Percentiles rank a stretch among this genome's conserved stretches.
These are phyloP conservation scores for Sarcophilus harrisii DNA, from an alignment of 2,797 vertebrate genomes.

Conservation along the genomic window DNA sequence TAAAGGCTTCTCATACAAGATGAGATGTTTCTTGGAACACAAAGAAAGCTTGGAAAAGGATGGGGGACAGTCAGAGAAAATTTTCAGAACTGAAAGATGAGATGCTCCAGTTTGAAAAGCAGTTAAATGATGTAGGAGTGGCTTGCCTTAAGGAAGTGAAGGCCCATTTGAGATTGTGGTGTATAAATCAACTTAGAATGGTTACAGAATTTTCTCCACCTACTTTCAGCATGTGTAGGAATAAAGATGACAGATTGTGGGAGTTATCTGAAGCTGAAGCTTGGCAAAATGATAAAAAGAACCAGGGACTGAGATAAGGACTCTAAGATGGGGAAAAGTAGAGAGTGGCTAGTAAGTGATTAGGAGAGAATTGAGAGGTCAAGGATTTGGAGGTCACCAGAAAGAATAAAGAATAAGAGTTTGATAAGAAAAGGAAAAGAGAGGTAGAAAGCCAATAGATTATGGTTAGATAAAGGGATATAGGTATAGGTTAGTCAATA, in stretches of 20 bases:
- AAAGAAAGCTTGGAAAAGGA: not conserved
- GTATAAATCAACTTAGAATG: not conserved
- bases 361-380: too few relatives aligned
- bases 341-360: not conserved
- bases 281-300: not conserved
- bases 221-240: not conserved
- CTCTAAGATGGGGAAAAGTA: not conserved
- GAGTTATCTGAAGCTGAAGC: not conserved
- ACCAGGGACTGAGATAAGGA: not conserved
- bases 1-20: not conserved
- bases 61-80: not conserved
- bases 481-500: not conserved
- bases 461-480: too few relatives aligned
- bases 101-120: not conserved
- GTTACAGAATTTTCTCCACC: not conserved
- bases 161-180: not conserved
- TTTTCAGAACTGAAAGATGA: not conserved
- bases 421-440: not conserved
- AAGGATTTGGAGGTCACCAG: not conserved
- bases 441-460: not conserved
- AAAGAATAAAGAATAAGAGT: not conserved
- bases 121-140: not conserved
- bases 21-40: not conserved
- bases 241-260: not conserved
- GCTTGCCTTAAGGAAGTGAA: not conserved